These are phyloP conservation scores for Pardosa pseudoannulata DNA, from an alignment of 2,888 invertebrate genomes.

Conservation along the genomic window DNA sequence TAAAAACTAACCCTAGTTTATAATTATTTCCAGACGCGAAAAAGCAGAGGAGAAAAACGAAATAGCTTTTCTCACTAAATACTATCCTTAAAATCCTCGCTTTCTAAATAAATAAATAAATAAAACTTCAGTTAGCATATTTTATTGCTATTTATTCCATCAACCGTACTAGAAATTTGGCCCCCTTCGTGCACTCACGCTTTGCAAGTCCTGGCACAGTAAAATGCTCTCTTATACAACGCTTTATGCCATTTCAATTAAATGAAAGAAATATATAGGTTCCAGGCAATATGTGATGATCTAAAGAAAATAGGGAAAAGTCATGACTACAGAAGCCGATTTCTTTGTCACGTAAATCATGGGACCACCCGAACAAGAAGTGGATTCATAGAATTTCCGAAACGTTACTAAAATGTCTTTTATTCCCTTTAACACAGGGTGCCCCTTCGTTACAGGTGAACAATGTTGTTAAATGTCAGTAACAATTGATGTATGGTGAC, in stretches of 20 bases:
- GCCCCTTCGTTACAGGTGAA: conserved; percentile 44
- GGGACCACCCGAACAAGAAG: conserved; percentile 47
- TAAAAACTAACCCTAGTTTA: no score
- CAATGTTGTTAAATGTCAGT: conserved; percentile 27
- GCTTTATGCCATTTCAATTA: background rate
- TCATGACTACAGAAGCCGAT: conserved; percentile 35
- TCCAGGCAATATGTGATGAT: background rate
- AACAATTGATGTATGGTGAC: conserved; percentile 38
- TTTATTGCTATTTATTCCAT: no score
- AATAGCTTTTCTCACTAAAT: no score
- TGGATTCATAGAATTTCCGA: conserved; percentile 10
- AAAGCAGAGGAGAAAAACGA: no score
- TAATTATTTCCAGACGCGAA: no score
- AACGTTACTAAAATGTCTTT: conserved; percentile 22
- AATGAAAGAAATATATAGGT: background rate
- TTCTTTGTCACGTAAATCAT: conserved; percentile 34
- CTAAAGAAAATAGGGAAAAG: conserved; percentile 32
- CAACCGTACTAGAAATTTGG: no score
- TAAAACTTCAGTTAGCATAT: no score
- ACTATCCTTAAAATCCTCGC: no score
- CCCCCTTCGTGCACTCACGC: no score
- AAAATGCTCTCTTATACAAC: no score
- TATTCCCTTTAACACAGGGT: conserved; percentile 33
- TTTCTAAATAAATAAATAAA: no score
- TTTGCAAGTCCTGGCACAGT: no score